Conservation (phyloP, 2,797 vertebrate species). For the Nothura maculosa region DNA sequence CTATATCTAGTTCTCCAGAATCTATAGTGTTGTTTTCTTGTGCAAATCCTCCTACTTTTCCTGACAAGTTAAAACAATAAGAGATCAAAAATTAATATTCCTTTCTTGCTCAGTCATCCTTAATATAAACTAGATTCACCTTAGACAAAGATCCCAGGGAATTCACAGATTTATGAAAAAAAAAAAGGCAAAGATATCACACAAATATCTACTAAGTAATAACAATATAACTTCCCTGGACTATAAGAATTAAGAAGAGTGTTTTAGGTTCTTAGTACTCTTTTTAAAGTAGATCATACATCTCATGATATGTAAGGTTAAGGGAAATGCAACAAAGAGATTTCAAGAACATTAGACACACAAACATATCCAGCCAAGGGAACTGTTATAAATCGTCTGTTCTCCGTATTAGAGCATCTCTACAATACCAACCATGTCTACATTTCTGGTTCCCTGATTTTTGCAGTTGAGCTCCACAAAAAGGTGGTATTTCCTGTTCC, state of each 20-base stretch:
- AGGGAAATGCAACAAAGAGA: constrained; percentile 9
- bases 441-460: background rate
- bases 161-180: background rate
- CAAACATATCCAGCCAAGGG: constrained; percentile 20
- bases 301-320: background rate
- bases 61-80: constrained; percentile 77
- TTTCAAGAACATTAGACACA: constrained; percentile 39
- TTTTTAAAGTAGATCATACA: background rate
- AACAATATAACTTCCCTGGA: constrained; percentile 17
- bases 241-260: background rate
- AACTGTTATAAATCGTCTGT: background rate
- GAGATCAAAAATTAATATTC: constrained; percentile 36
- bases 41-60: constrained; percentile 86
- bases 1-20: constrained; percentile 94
- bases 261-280: background rate
- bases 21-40: constrained; percentile 97
- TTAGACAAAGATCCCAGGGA: constrained; percentile 11
- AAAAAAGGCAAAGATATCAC: background rate
- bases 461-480: background rate
- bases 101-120: constrained; percentile 7
- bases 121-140: constrained; percentile 36
- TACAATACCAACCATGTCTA: background rate
- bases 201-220: constrained; percentile 16
- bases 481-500: background rate
- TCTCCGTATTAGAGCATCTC: background rate